Percentiles rank a stretch among this genome's conserved stretches.
These are phyloP conservation scores for Plodia interpunctella DNA, from an alignment of 1,140 invertebrate genomes.

Conservation along the genomic window DNA sequence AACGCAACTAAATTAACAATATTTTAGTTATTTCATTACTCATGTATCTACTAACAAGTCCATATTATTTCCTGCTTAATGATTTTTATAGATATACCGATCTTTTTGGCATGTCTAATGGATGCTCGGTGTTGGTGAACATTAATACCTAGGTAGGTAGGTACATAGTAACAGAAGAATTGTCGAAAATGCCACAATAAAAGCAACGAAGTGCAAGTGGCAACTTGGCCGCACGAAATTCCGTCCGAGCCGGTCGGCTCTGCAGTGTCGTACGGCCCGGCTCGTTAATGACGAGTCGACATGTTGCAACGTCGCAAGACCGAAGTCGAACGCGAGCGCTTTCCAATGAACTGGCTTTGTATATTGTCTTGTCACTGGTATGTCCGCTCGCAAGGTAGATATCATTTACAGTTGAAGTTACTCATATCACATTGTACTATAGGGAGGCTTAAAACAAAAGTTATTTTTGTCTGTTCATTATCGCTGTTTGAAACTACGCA, in stretches of 20 bases:
- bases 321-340: constrained; percentile 10
- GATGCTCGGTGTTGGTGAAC: background rate
- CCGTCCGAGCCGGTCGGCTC: background rate
- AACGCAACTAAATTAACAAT: background rate
- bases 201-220: background rate
- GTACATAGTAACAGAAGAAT: background rate
- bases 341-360: constrained; percentile 17
- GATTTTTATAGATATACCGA: background rate
- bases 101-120: background rate
- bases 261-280: constrained; percentile 9
- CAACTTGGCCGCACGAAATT: background rate
- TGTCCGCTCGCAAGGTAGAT: background rate
- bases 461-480: background rate
- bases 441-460: background rate
- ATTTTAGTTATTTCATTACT: background rate
- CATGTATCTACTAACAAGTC: background rate
- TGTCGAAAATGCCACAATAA: background rate
- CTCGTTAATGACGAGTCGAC: constrained; percentile 19
- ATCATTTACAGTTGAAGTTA: background rate
- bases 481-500: background rate
- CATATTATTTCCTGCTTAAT: background rate
- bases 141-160: no score
- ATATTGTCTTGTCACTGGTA: background rate
- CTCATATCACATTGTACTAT: background rate
- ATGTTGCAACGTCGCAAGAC: constrained; percentile 22